phyloP scores from a whole-genome alignment of 2,113 vertebrate species.

The Cromileptes altivelis region DNA sequence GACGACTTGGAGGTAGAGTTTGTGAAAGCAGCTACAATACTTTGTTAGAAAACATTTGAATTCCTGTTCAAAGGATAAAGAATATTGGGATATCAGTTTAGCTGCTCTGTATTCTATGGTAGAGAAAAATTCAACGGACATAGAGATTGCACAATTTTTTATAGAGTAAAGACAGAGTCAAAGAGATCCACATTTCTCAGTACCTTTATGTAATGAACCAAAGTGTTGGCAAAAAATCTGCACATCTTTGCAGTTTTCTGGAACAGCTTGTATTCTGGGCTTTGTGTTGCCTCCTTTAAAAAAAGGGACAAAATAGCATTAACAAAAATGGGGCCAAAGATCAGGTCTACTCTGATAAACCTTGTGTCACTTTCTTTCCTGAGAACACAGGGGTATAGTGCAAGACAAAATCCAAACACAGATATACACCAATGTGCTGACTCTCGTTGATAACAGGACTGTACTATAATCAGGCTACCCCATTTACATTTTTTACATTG shows the following conservation, averaged over 20 bases:
- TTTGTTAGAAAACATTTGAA: slow-evolving; percentile 90
- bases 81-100: not conserved
- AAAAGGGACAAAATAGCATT: slow-evolving; percentile 38
- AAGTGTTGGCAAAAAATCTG: slow-evolving; percentile 95
- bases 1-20: slow-evolving; percentile 91
- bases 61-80: slow-evolving; percentile 84
- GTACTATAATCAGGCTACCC: not conserved
- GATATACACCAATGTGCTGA: not conserved
- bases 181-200: fast-evolving
- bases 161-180: not conserved
- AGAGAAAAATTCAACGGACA: not conserved
- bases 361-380: too few relatives aligned
- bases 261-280: slow-evolving; percentile 89
- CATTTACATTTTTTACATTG: not conserved
- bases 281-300: slow-evolving; percentile 87
- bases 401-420: not conserved
- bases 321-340: slow-evolving; percentile 9
- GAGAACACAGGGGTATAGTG: not conserved
- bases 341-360: slow-evolving; percentile 14
- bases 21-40: slow-evolving; percentile 86
- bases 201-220: slow-evolving; percentile 97
- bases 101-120: not conserved
- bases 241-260: slow-evolving; percentile 95
- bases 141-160: not conserved
- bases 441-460: not conserved